Conservation (phyloP, 2,888 invertebrate genomes). For the Agrypnus murinus region DNA sequence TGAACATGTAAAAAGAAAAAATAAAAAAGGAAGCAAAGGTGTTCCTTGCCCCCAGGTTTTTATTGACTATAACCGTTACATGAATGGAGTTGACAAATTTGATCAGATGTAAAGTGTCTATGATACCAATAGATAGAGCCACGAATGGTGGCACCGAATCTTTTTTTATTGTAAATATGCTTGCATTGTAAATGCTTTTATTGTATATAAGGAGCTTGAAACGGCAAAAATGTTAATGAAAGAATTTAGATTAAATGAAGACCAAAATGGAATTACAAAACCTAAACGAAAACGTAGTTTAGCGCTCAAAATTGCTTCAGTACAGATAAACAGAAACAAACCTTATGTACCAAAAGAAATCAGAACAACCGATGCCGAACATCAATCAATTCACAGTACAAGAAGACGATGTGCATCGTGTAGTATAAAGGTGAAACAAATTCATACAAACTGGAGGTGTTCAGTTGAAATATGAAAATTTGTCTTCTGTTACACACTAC, state of each 20-base stretch:
- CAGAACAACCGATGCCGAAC: not conserved
- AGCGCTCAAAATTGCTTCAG: not conserved
- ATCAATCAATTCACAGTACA: not conserved
- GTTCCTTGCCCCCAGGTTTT: not conserved
- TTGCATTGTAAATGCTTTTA: not conserved
- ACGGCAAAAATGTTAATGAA: not conserved
- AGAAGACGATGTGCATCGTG: constrained; percentile 23
- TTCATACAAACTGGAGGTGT: constrained; percentile 27
- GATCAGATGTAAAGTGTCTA: not conserved
- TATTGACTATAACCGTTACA: not conserved
- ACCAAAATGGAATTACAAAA: not conserved
- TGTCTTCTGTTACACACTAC: too few species aligned
- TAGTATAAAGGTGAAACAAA: constrained; percentile 35
- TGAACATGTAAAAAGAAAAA: not conserved
- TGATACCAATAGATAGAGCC: not conserved
- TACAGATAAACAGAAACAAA: not conserved
- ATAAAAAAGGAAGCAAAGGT: not conserved
- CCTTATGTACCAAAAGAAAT: not conserved
- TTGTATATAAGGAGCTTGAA: not conserved
- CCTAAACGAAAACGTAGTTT: too few species aligned
- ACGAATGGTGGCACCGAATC: constrained; percentile 9
- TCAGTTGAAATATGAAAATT: too few species aligned
- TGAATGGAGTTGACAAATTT: constrained; percentile 4
- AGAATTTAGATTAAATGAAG: not conserved
- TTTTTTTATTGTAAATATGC: not conserved